Percentiles rank a stretch among this genome's conserved stretches.
Evolutionary conservation across 2,797 vertebrate genomes (phyloP).

Genomic region (Ptychobarbus kaznakovi): DNA sequence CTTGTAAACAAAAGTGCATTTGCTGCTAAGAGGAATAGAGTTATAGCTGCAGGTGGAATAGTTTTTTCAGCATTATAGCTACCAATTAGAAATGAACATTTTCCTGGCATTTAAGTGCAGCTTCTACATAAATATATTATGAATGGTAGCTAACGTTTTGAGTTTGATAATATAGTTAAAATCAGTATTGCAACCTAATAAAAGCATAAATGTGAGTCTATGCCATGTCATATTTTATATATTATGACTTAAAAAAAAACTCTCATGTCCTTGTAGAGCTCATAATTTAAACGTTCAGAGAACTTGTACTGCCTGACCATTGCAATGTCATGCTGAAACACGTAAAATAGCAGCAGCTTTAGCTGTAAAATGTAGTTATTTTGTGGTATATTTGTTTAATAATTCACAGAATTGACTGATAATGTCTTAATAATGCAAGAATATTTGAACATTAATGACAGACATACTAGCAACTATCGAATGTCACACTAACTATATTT

Average conservation of each 20-base stretch:
- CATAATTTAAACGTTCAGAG: neutral
- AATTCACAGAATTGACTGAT: neutral
- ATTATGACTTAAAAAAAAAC: neutral
- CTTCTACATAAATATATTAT: neutral
- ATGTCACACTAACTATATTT: too few species aligned
- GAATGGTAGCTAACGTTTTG: neutral
- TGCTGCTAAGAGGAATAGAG: neutral
- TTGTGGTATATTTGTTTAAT: neutral
- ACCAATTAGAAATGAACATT: neutral
- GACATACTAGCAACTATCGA: too few species aligned
- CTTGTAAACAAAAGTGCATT: neutral
- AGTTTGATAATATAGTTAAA: neutral
- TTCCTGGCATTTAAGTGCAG: neutral
- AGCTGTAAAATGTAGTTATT: neutral
- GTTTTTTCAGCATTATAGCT: neutral
- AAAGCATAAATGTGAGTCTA: neutral
- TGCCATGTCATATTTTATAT: neutral
- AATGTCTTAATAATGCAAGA: neutral
- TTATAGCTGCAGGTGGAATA: neutral
- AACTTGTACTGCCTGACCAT: neutral
- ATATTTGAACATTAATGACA: neutral
- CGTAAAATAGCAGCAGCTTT: neutral
- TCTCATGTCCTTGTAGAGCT: neutral
- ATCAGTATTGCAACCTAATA: neutral
- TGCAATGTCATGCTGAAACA: neutral